Evolutionary conservation across 2,888 invertebrate genomes (phyloP).

Genomic region (Shargacucullia verbasci): DNA sequence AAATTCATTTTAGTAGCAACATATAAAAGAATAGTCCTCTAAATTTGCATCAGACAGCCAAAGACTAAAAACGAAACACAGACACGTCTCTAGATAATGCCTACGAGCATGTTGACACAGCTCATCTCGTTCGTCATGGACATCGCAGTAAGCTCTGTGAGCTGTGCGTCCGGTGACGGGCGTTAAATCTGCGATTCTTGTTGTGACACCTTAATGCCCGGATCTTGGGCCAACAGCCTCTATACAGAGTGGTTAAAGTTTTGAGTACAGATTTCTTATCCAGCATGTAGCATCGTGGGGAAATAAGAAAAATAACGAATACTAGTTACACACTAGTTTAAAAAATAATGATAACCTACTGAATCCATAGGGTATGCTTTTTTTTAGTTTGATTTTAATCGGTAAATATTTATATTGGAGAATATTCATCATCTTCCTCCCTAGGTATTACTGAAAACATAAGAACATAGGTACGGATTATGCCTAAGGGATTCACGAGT

Average conservation of each 20-base stretch:
- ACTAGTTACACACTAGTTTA: too few relatives aligned
- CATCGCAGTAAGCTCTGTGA: slow-evolving; percentile 58
- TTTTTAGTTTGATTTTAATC: too few relatives aligned
- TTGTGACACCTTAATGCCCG: slow-evolving; percentile 72
- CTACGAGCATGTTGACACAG: slow-evolving; percentile 43
- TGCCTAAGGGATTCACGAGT: too few relatives aligned
- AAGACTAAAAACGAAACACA: slow-evolving; percentile 31
- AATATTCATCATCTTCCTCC: too few relatives aligned
- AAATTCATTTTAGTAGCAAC: too few relatives aligned
- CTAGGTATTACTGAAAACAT: too few relatives aligned
- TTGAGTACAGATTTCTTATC: neutral
- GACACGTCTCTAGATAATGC: slow-evolving; percentile 27
- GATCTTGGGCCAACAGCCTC: slow-evolving; percentile 43
- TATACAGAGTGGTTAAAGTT: neutral
- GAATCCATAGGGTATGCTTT: too few relatives aligned
- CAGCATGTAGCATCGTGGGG: too few relatives aligned
- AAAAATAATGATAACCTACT: too few relatives aligned
- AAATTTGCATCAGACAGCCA: neutral
- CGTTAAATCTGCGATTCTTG: slow-evolving; percentile 66
- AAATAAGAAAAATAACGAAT: too few relatives aligned
- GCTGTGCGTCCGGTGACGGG: slow-evolving; percentile 52
- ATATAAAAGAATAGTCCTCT: neutral
- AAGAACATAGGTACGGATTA: too few relatives aligned
- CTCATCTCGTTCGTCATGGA: slow-evolving; percentile 54
- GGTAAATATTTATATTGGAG: too few relatives aligned